phyloP scores from a whole-genome alignment of 2,797 vertebrate genomes.

The Karalla daura region DNA sequence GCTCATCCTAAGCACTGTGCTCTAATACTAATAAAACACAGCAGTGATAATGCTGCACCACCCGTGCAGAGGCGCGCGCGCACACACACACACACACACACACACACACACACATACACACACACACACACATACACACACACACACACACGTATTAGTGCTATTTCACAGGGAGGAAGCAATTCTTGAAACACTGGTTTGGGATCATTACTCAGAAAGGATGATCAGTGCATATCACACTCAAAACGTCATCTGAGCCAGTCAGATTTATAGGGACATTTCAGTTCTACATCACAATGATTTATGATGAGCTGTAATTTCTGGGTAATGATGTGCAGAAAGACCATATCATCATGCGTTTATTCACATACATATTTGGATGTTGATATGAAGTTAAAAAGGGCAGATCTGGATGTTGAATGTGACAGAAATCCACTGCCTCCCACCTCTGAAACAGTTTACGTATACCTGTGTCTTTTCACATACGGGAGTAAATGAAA shows the following conservation, averaged over 20 bases:
- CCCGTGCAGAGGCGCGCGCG: slow-evolving; percentile 5
- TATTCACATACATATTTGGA: too few relatives aligned
- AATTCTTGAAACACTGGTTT: slow-evolving; percentile 33
- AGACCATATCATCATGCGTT: too few relatives aligned
- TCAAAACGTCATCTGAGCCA: slow-evolving; percentile 3
- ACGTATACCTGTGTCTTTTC: too few relatives aligned
- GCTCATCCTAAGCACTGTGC: slow-evolving; percentile 66
- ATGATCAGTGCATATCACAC: slow-evolving; percentile 7
- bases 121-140: slow-evolving; percentile 18
- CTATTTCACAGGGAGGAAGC: slow-evolving; percentile 13
- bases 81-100: slow-evolving; percentile 21
- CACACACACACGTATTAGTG: neutral
- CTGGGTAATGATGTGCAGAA: too few relatives aligned
- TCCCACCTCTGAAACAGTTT: too few relatives aligned
- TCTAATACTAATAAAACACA: slow-evolving; percentile 72
- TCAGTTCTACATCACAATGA: neutral
- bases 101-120: slow-evolving; percentile 8
- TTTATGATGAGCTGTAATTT: too few relatives aligned
- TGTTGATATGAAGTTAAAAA: too few relatives aligned
- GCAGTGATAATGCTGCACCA: slow-evolving; percentile 58
- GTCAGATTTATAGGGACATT: neutral
- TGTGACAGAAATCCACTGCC: too few relatives aligned
- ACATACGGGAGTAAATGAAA: too few relatives aligned
- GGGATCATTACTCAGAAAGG: slow-evolving; percentile 41
- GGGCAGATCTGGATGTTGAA: too few relatives aligned